Conservation (phyloP, 2,888 invertebrate species). For the Netelia virgata region DNA sequence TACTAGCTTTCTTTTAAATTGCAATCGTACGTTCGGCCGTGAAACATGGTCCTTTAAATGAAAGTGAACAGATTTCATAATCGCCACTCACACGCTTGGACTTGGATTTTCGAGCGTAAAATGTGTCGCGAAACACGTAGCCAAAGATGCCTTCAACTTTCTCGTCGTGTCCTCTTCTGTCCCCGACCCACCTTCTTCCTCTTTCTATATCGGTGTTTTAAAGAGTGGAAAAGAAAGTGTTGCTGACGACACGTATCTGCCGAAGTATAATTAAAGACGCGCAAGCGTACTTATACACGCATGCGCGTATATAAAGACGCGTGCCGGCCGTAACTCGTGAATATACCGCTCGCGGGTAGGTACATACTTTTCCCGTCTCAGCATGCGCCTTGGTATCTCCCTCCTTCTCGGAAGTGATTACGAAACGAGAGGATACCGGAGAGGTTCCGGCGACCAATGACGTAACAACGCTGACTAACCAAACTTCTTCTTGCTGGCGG, state of each 20-base stretch:
- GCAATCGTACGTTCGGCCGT: too few species aligned
- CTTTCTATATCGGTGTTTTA: slow-evolving; percentile 25
- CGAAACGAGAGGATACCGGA: slow-evolving; percentile 7
- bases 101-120: slow-evolving; percentile 35
- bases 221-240: slow-evolving; percentile 39
- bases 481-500: background rate
- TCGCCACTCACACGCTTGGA: slow-evolving; percentile 28
- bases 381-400: background rate
- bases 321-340: too few species aligned
- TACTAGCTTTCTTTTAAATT: too few species aligned
- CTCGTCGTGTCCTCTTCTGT: background rate
- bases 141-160: slow-evolving; percentile 44
- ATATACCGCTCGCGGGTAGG: too few species aligned
- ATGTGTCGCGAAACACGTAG: slow-evolving; percentile 77
- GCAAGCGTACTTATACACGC: background rate
- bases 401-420: slow-evolving; percentile 19
- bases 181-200: slow-evolving; percentile 1
- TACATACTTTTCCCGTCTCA: too few species aligned
- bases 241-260: background rate
- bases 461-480: slow-evolving; percentile 25
- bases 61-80: slow-evolving; percentile 51
- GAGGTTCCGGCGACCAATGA: background rate
- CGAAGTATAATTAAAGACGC: background rate
- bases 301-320: background rate
- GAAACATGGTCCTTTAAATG: too few species aligned